Conservation (phyloP, 2,888 invertebrate genomes). For the Eupelmus urozonus region DNA sequence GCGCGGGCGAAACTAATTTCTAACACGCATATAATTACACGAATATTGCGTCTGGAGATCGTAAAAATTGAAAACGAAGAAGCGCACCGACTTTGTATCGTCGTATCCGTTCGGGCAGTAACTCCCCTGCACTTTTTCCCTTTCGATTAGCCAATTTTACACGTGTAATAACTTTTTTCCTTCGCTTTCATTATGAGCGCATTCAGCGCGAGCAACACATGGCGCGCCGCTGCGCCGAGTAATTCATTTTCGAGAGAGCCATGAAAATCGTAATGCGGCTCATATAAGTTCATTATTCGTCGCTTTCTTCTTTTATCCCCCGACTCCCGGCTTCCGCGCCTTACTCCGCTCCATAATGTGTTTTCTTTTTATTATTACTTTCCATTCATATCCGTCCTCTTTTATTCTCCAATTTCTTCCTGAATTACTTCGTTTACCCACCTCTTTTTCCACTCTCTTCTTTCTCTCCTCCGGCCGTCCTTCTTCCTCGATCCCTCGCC, state of each 20-base stretch:
- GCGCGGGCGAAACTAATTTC: conserved; percentile 46
- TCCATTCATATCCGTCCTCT: too few relatives aligned
- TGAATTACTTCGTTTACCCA: too few relatives aligned
- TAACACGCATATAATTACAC: conserved; percentile 38
- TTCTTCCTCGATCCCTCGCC: background rate
- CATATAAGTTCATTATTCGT: conserved; percentile 44
- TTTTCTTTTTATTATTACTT: too few relatives aligned
- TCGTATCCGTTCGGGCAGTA: too few relatives aligned
- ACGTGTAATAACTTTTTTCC: too few relatives aligned
- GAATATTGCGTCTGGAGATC: conserved; percentile 7
- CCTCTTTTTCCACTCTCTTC: background rate
- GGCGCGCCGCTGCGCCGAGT: background rate
- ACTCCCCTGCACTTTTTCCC: too few relatives aligned
- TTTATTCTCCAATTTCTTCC: too few relatives aligned
- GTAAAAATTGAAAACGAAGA: conserved; percentile 24
- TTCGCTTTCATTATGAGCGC: too few relatives aligned
- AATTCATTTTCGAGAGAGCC: conserved; percentile 29
- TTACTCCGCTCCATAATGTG: too few relatives aligned
- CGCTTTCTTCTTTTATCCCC: background rate
- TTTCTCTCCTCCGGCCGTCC: background rate
- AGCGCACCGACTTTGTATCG: too few relatives aligned
- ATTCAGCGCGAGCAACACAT: background rate
- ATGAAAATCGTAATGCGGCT: background rate
- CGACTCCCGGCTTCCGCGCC: too few relatives aligned
- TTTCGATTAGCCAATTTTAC: too few relatives aligned